phyloP scores from a whole-genome alignment of 1,140 invertebrate genomes.

The Medauroidea extradentata region DNA sequence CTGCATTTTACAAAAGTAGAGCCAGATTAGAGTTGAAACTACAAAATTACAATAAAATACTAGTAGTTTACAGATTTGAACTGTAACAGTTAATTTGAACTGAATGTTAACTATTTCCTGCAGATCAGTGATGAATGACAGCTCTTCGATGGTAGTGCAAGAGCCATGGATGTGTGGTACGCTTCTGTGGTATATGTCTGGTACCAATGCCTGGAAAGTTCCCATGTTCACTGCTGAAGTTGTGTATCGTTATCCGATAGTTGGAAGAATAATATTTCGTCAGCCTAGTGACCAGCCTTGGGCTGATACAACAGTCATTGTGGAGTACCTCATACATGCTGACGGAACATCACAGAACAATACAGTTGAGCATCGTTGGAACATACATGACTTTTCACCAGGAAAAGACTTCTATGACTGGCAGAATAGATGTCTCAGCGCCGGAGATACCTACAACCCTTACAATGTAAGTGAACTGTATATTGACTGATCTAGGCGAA shows the following conservation, averaged over 20 bases:
- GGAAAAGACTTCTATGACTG: conserved; percentile 90
- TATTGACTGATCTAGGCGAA: too few relatives aligned
- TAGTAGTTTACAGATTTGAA: too few relatives aligned
- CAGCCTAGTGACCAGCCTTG: conserved; percentile 73
- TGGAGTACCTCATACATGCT: conserved; percentile 69
- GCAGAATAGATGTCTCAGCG: conserved; percentile 76
- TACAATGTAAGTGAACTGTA: conserved; percentile 65
- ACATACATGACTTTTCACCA: conserved; percentile 54
- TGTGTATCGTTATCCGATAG: conserved; percentile 78
- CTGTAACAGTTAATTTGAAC: too few relatives aligned
- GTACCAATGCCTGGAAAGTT: conserved; percentile 52
- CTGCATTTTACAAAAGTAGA: too few relatives aligned
- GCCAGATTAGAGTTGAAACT: too few relatives aligned
- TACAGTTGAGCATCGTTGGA: conserved; percentile 66
- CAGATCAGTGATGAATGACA: too few relatives aligned
- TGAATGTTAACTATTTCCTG: too few relatives aligned
- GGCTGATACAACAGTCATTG: conserved; percentile 75
- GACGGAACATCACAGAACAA: conserved; percentile 79
- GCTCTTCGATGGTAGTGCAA: conserved; percentile 6
- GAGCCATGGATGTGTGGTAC: conserved; percentile 65
- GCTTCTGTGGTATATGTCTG: conserved; percentile 54
- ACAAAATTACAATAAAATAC: too few relatives aligned
- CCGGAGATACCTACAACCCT: conserved; percentile 77
- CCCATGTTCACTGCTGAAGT: conserved; percentile 68
- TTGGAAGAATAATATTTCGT: conserved; percentile 79